phyloP scores from a whole-genome alignment of 1,140 invertebrate genomes.

The Melipona quadrifasciata region DNA sequence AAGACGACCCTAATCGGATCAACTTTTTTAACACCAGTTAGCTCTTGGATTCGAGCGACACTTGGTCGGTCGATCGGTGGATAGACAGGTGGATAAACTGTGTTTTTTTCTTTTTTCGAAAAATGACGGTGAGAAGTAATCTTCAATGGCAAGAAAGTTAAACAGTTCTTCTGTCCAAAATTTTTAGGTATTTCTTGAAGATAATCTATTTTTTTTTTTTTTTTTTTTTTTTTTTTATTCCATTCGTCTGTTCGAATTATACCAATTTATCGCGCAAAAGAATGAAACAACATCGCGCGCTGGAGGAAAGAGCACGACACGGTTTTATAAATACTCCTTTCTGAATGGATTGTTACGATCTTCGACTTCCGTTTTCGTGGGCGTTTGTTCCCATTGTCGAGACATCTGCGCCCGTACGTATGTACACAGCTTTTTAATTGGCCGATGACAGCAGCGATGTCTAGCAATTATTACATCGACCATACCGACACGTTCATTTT shows the following conservation, averaged over 20 bases:
- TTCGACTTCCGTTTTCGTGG: constrained; percentile 21
- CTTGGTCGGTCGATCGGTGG: too few relatives aligned
- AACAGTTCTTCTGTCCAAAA: too few relatives aligned
- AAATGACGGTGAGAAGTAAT: too few relatives aligned
- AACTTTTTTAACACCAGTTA: background rate
- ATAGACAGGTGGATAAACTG: too few relatives aligned
- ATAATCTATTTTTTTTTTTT: too few relatives aligned
- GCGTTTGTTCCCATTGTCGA: background rate
- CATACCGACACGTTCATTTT: background rate
- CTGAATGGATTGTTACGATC: constrained; percentile 19
- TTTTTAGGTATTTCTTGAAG: too few relatives aligned
- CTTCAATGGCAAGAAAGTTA: too few relatives aligned
- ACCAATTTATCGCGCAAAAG: background rate
- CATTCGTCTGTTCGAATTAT: background rate
- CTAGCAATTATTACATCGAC: background rate
- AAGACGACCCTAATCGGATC: constrained; percentile 21
- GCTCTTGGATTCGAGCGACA: background rate
- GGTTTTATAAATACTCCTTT: constrained; percentile 18
- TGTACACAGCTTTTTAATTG: background rate
- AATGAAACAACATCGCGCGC: background rate
- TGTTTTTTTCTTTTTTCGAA: too few relatives aligned
- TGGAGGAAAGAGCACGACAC: constrained; percentile 8
- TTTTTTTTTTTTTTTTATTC: too few relatives aligned
- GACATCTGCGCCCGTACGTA: background rate
- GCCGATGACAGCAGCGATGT: background rate